Evolutionary conservation across 2,113 vertebrate species (phyloP).

Genomic region (Muntiacus reevesi): DNA sequence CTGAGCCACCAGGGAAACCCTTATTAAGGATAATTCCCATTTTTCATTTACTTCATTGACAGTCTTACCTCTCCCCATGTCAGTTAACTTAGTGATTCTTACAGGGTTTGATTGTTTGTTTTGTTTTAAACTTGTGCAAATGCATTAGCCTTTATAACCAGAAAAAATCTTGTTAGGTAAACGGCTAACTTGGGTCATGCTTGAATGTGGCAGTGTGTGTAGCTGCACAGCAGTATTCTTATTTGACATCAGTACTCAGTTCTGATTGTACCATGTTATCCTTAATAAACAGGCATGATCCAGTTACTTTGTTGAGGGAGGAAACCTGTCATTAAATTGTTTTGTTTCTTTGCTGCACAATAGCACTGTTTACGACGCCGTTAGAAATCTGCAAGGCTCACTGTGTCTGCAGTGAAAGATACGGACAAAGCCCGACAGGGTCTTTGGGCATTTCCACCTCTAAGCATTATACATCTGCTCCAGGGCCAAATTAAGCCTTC

Average conservation of each 20-base stretch:
- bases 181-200: conserved; percentile 63
- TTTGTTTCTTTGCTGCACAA: conserved; percentile 64
- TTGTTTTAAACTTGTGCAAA: conserved; percentile 72
- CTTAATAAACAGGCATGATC: conserved; percentile 61
- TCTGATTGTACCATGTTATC: conserved; percentile 72
- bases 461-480: conserved; percentile 47
- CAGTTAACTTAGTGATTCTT: conserved; percentile 64
- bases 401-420: conserved; percentile 25
- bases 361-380: conserved; percentile 39
- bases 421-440: conserved; percentile 53
- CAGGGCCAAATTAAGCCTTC: neutral
- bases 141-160: conserved; percentile 54
- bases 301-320: conserved; percentile 48
- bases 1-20: neutral
- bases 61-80: neutral
- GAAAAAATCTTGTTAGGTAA: conserved; percentile 64
- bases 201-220: conserved; percentile 39
- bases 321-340: conserved; percentile 60
- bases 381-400: conserved; percentile 43
- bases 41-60: neutral
- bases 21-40: neutral
- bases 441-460: conserved; percentile 40
- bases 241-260: conserved; percentile 59
- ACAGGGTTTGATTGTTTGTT: conserved; percentile 63
- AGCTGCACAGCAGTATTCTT: conserved; percentile 58